These are phyloP conservation scores for Malacoraja senta DNA, from an alignment of 2,797 vertebrate genomes.

Conservation along the genomic window DNA sequence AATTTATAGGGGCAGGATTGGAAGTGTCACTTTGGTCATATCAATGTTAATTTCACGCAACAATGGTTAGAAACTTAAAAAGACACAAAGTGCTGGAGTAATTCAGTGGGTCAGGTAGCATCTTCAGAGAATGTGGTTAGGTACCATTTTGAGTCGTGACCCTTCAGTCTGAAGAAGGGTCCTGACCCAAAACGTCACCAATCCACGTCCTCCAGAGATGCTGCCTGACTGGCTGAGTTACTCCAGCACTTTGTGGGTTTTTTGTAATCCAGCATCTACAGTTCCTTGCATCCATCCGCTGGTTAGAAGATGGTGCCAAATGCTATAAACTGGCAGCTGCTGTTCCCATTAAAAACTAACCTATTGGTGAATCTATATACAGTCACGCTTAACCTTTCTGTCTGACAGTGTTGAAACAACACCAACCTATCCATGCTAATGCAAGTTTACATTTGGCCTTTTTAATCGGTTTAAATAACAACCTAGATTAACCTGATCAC, in stretches of 20 bases:
- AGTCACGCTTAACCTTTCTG: conserved; percentile 4
- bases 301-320: neutral
- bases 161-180: too few relatives aligned
- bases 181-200: too few relatives aligned
- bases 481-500: neutral
- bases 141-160: too few relatives aligned
- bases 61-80: neutral
- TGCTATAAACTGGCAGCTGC: neutral
- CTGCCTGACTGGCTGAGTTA: too few relatives aligned
- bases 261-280: too few relatives aligned
- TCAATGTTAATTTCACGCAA: neutral
- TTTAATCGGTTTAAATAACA: neutral
- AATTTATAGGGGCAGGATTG: neutral
- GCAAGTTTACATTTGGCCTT: neutral
- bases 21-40: neutral
- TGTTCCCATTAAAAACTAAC: neutral
- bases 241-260: too few relatives aligned
- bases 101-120: too few relatives aligned
- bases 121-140: too few relatives aligned
- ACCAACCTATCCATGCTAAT: neutral
- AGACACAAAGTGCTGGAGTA: too few relatives aligned
- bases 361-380: neutral
- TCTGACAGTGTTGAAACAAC: neutral
- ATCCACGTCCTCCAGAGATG: too few relatives aligned
- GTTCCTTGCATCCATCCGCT: too few relatives aligned